A percentile compares a stretch with the other conserved stretches of the same genome.
phyloP scores from a whole-genome alignment of 1,140 invertebrate species.

The Drosophila pectinifera region DNA sequence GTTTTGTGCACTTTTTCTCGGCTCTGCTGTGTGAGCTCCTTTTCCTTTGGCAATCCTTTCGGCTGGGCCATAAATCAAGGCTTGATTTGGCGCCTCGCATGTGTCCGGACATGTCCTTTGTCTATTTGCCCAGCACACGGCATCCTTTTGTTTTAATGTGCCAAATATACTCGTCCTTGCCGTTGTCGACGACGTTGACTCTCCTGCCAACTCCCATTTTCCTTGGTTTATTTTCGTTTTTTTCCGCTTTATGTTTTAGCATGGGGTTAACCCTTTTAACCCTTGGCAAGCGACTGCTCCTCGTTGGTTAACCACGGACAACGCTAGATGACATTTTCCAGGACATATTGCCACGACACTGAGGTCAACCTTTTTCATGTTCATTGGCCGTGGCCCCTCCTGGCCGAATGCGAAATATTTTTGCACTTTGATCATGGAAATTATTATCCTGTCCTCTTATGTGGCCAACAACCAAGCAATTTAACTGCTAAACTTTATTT shows the following conservation, averaged over 20 bases:
- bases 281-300: slow-evolving; percentile 63
- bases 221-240: not conserved
- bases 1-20: slow-evolving; percentile 65
- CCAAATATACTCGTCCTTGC: slow-evolving; percentile 73
- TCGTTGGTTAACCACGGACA: slow-evolving; percentile 75
- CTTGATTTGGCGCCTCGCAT: slow-evolving; percentile 80
- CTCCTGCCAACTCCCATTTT: slow-evolving; percentile 18
- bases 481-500: slow-evolving; percentile 4
- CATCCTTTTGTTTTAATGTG: slow-evolving; percentile 78
- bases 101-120: slow-evolving; percentile 60
- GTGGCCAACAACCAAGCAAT: slow-evolving; percentile 4
- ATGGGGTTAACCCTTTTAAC: slow-evolving; percentile 77
- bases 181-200: slow-evolving; percentile 26
- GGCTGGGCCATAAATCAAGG: slow-evolving; percentile 71
- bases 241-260: slow-evolving; percentile 51
- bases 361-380: slow-evolving; percentile 81
- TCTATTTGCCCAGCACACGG: slow-evolving; percentile 77
- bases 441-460: slow-evolving; percentile 7
- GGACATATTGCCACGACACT: slow-evolving; percentile 76
- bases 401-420: slow-evolving; percentile 18
- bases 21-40: slow-evolving; percentile 34
- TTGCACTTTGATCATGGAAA: slow-evolving; percentile 6
- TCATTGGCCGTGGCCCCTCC: slow-evolving; percentile 56
- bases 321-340: slow-evolving; percentile 66
- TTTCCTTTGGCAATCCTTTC: slow-evolving; percentile 61